These are phyloP conservation scores for Meriones psammophilus DNA, from an alignment of 2,797 vertebrate species.

Conservation along the genomic window DNA sequence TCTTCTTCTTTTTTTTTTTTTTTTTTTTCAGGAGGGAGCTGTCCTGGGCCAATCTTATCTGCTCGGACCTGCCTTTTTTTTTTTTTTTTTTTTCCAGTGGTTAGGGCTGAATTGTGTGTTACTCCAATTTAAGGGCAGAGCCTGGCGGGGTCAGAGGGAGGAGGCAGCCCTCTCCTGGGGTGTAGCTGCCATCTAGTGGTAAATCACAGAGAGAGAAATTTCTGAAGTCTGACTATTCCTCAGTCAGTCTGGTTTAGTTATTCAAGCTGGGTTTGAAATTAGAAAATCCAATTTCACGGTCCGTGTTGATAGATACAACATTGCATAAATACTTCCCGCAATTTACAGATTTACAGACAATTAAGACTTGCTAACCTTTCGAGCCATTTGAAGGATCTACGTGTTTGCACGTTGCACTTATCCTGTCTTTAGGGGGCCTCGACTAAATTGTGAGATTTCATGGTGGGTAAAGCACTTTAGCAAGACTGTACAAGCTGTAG, in stretches of 20 bases:
- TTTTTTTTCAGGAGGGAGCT: no score
- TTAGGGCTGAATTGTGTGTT: accelerated
- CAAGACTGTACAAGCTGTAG: neutral
- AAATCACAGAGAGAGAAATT: accelerated
- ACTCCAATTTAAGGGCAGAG: neutral
- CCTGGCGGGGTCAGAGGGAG: neutral
- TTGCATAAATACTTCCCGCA: neutral
- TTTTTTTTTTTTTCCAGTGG: accelerated
- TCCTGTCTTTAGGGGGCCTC: neutral
- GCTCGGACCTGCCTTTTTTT: neutral
- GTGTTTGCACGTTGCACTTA: neutral
- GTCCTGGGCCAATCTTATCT: neutral
- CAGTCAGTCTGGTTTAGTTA: neutral
- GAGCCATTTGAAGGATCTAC: neutral
- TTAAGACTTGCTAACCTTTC: neutral
- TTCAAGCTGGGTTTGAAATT: neutral
- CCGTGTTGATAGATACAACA: neutral
- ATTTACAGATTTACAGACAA: neutral
- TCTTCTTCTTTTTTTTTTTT: no score
- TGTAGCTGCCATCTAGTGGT: constrained; percentile 76
- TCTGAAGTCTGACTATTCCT: neutral
- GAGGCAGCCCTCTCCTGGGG: constrained; percentile 25
- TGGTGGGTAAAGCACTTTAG: neutral
- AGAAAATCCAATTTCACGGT: neutral
- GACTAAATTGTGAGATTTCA: neutral